Conservation (phyloP, 2,888 invertebrate species). For the Eupeodes latifasciatus region DNA sequence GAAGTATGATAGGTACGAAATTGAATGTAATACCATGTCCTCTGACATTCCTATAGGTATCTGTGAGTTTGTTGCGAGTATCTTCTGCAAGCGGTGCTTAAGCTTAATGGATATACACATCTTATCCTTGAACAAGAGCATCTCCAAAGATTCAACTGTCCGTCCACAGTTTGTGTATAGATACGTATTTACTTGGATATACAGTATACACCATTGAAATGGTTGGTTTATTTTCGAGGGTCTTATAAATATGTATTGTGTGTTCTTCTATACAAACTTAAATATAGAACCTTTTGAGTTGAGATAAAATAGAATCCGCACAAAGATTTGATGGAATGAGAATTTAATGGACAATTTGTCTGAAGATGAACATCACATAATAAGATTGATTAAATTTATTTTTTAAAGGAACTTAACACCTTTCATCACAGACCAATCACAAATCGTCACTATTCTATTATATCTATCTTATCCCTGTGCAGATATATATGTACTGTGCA, state of each 20-base stretch:
- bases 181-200: constrained; percentile 40
- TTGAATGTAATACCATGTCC: constrained; percentile 48
- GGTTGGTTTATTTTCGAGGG: constrained; percentile 36
- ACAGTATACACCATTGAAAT: constrained; percentile 45
- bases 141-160: constrained; percentile 42
- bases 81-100: constrained; percentile 54
- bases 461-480: neutral
- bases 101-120: constrained; percentile 64
- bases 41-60: neutral
- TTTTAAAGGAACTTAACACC: constrained; percentile 52
- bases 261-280: constrained; percentile 29
- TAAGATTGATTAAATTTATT: constrained; percentile 28
- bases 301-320: constrained; percentile 39
- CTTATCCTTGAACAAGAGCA: constrained; percentile 49
- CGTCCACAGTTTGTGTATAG: constrained; percentile 44
- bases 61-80: constrained; percentile 8
- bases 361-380: constrained; percentile 27
- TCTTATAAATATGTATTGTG: constrained; percentile 34
- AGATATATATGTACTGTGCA: neutral
- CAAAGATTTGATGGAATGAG: constrained; percentile 22
- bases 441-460: constrained; percentile 27
- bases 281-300: constrained; percentile 37
- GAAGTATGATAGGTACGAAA: constrained; percentile 27
- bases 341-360: constrained; percentile 59
- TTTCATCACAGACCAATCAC: constrained; percentile 65